These are phyloP conservation scores for Fulmarus glacialis DNA, from an alignment of 2,113 vertebrate genomes.

Conservation along the genomic window DNA sequence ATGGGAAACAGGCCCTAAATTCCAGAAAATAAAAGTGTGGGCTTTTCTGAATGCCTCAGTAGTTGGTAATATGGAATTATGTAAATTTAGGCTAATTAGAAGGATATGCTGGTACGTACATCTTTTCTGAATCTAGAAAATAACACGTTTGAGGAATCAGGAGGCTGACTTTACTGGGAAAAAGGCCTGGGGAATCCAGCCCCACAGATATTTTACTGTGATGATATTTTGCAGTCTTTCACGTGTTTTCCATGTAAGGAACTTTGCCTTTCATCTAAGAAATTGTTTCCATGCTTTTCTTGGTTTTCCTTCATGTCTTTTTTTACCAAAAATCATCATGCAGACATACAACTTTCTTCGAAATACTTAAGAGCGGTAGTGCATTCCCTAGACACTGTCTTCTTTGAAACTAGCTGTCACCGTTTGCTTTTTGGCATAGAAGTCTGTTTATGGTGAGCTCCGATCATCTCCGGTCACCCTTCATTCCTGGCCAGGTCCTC, in stretches of 20 bases:
- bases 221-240: background rate
- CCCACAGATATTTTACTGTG: background rate
- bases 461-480: background rate
- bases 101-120: background rate
- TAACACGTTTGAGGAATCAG: background rate
- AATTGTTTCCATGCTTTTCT: background rate
- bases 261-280: background rate
- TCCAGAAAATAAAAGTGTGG: background rate
- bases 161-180: background rate
- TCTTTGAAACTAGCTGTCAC: background rate
- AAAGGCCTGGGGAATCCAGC: background rate
- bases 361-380: background rate
- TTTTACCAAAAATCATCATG: background rate
- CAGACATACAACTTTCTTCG: background rate
- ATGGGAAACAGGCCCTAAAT: background rate
- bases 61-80: background rate
- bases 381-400: background rate
- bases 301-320: background rate
- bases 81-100: slow-evolving; percentile 7
- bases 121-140: slow-evolving; percentile 18
- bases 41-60: background rate
- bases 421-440: background rate
- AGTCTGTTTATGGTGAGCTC: background rate
- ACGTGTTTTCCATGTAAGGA: background rate
- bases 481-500: background rate